Evolutionary conservation across 1,140 invertebrate species (phyloP).

Genomic region (Camponotus floridanus): DNA sequence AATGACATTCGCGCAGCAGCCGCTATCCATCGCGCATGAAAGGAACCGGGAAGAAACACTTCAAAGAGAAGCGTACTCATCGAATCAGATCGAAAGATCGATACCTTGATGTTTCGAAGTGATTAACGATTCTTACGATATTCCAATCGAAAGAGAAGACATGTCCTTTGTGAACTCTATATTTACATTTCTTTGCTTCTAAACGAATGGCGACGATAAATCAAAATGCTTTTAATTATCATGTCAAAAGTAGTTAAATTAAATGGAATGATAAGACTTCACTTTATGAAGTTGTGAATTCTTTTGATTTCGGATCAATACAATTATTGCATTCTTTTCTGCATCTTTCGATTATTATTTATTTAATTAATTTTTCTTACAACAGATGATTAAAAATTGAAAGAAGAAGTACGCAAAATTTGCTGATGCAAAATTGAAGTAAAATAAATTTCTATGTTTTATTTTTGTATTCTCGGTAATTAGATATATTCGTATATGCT

Average conservation of each 20-base stretch:
- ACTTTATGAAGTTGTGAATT: neutral
- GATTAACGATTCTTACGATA: constrained; percentile 35
- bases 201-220: neutral
- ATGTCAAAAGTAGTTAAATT: neutral
- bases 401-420: neutral
- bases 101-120: neutral
- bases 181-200: neutral
- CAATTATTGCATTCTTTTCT: neutral
- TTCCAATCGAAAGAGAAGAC: neutral
- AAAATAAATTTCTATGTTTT: too few relatives aligned
- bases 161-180: neutral
- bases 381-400: neutral
- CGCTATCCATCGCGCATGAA: constrained; percentile 23
- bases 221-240: neutral
- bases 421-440: neutral
- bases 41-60: neutral
- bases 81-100: constrained; percentile 11
- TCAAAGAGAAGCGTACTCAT: neutral
- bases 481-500: too few relatives aligned
- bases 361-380: neutral
- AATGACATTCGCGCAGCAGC: constrained; percentile 22
- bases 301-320: neutral
- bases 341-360: neutral
- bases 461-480: too few relatives aligned
- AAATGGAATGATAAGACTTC: neutral